phyloP scores from a whole-genome alignment of 2,797 vertebrate species.

The Sebastes minor region DNA sequence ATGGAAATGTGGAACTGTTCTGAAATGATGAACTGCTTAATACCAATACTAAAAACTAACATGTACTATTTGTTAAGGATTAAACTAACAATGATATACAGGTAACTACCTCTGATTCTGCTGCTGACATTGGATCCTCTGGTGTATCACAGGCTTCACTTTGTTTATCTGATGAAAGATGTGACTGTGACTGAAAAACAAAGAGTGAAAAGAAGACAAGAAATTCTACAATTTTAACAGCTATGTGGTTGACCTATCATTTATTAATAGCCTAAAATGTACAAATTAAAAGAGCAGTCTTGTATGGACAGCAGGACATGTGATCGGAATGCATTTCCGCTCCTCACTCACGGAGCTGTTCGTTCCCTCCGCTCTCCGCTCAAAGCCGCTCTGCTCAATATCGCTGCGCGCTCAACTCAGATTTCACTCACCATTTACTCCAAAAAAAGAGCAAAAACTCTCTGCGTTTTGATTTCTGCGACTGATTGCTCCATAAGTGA shows the following conservation, averaged over 20 bases:
- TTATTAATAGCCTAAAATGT: not conserved
- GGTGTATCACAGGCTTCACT: not conserved
- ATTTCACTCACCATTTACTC: not conserved
- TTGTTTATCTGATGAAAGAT: not conserved
- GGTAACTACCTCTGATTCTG: slow-evolving; percentile 5
- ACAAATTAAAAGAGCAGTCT: not conserved
- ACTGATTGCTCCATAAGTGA: no score
- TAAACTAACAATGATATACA: not conserved
- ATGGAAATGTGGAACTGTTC: not conserved
- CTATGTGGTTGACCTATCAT: not conserved
- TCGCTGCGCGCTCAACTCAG: no score
- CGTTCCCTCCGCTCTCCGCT: no score
- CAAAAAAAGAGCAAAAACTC: not conserved
- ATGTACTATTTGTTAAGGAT: not conserved
- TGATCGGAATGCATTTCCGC: not conserved
- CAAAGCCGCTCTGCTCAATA: no score
- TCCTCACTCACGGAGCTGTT: no score
- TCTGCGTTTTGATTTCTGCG: not conserved
- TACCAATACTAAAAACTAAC: not conserved
- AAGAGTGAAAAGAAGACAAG: not conserved
- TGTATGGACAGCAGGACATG: not conserved
- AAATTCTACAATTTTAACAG: not conserved
- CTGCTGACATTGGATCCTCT: not conserved
- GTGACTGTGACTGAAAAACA: not conserved
- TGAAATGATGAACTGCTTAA: not conserved